Percentiles rank a stretch among this genome's conserved stretches.
These are phyloP conservation scores for Apus apus DNA, from an alignment of 2,113 vertebrate species.

Conservation along the genomic window DNA sequence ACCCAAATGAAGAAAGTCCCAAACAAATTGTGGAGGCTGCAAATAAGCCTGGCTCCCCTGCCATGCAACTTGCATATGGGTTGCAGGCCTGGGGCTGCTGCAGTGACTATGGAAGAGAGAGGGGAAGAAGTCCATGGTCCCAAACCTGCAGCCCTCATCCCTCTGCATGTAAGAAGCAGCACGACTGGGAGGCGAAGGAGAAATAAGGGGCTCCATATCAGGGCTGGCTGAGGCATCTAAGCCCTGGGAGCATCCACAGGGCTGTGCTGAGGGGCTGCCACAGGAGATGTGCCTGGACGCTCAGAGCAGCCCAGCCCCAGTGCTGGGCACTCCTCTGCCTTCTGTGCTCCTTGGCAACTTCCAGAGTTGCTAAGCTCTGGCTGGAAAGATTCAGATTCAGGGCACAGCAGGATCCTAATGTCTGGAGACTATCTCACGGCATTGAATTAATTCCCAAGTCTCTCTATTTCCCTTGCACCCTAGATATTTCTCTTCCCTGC, in stretches of 20 bases:
- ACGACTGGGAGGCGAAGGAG: background rate
- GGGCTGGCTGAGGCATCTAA: background rate
- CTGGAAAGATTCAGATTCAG: background rate
- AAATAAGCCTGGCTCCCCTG: background rate
- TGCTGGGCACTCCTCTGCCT: background rate
- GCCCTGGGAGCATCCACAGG: background rate
- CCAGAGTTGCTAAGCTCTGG: background rate
- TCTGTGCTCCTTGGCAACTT: background rate
- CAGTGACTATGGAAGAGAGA: background rate
- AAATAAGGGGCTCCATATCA: background rate
- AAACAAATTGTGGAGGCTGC: background rate
- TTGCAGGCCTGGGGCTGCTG: background rate
- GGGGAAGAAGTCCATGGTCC: background rate
- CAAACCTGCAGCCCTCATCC: background rate
- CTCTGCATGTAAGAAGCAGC: background rate
- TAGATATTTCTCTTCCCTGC: background rate
- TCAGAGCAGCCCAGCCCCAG: background rate
- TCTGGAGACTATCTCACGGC: background rate
- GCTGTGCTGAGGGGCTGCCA: background rate
- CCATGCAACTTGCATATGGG: rapidly evolving
- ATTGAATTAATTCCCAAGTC: background rate
- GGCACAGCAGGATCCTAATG: background rate
- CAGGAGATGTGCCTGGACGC: background rate
- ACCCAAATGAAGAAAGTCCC: background rate
- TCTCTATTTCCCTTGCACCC: background rate